phyloP scores from a whole-genome alignment of 2,888 invertebrate genomes.

The Heliconius charithonia region DNA sequence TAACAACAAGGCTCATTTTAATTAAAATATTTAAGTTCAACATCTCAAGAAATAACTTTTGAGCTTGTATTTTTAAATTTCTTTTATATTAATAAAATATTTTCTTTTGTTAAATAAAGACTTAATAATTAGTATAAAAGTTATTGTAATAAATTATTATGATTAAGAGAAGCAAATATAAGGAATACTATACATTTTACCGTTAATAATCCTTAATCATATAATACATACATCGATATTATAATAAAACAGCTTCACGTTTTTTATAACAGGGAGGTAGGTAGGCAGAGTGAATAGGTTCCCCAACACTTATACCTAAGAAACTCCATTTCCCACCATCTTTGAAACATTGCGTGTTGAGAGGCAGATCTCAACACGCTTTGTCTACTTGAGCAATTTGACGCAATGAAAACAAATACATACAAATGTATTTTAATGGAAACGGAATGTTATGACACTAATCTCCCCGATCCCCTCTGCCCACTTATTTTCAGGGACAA shows the following conservation, averaged over 20 bases:
- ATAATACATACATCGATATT: background rate
- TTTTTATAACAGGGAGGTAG: too few relatives aligned
- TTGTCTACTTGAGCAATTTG: too few relatives aligned
- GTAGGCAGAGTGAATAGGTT: too few relatives aligned
- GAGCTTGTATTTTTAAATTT: background rate
- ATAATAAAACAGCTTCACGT: background rate
- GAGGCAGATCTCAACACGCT: too few relatives aligned
- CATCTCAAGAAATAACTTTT: background rate
- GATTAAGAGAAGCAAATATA: background rate
- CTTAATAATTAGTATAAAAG: background rate
- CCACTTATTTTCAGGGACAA: too few relatives aligned
- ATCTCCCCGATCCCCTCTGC: too few relatives aligned
- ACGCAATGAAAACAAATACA: too few relatives aligned
- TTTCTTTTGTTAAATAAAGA: background rate
- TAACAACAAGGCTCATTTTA: background rate
- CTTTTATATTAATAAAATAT: background rate
- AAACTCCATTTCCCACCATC: background rate
- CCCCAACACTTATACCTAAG: background rate
- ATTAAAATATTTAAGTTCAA: background rate
- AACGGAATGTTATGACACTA: too few relatives aligned
- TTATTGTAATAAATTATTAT: background rate
- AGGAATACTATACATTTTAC: background rate
- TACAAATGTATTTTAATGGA: too few relatives aligned
- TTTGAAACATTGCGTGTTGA: background rate
- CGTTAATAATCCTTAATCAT: background rate